Evolutionary conservation across 1,140 invertebrate genomes (phyloP), one percentile per base, ranked within the genome.

Genomic region (Hyles vespertilio): DNA sequence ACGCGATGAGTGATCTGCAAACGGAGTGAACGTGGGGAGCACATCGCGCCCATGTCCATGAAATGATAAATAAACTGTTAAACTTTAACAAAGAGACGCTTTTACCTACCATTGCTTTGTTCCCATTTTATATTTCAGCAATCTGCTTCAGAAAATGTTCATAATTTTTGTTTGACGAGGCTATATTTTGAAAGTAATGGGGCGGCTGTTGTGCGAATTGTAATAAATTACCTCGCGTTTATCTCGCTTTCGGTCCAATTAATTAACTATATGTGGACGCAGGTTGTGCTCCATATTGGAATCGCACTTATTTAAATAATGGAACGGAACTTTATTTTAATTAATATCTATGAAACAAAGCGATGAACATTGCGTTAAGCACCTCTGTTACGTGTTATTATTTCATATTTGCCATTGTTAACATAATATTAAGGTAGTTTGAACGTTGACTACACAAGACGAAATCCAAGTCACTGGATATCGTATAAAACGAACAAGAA

Each of bases 131-230:
- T 40, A 40, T 40, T 40, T 40, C 8, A 40, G 4, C 4, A 40
- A 40, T 40, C 36, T 2, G 36, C 8, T 40, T 8, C 36, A 8
- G 33, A 11, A 54, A 55, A 55, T 55, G 44, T 55, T 55, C 45
- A 55, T 12, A 56, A 36, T 56, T 48, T 56, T 56, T 47, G 34
- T 11, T 56, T 47, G 32, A 2, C 8, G 36, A 40, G 50, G 74
- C 78, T 70, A 81, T 81, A 81, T 78, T 81, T 81, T 76, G 79
- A 77, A 72, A 63, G 71, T 79, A 79, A 81, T 76, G 72, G 74
- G 61, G 50, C 72, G 65, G 65, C 71, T 65, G 68, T 67, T 69
- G 61, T 64, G 66, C 67, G 67, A 70, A 79, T 68, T 66, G 67
- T 75, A 74, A 77, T 79, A 75, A 74, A 81, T 81, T 76, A 78